Conservation (phyloP, 2,113 vertebrate genomes). For the Elachura formosa region DNA sequence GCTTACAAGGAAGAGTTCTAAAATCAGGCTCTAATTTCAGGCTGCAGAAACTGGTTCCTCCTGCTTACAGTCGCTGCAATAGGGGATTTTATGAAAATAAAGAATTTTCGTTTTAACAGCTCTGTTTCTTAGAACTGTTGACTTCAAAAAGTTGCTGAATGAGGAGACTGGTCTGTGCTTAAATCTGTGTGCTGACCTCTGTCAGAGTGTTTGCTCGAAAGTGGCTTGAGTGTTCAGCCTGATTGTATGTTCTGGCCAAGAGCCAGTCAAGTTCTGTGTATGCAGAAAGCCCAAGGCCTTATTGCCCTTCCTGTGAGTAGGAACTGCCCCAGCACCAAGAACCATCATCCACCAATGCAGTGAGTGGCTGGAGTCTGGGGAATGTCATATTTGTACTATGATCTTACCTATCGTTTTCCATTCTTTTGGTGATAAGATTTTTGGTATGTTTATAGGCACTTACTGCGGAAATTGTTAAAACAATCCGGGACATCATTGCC, state of each 20-base stretch:
- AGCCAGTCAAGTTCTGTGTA: neutral
- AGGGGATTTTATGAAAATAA: neutral
- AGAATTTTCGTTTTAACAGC: neutral
- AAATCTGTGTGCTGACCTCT: neutral
- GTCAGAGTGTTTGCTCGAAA: neutral
- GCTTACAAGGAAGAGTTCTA: neutral
- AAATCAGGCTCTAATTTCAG: neutral
- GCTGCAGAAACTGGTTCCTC: neutral
- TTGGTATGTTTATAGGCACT: slow-evolving; percentile 77
- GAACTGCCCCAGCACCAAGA: neutral
- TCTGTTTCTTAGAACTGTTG: neutral
- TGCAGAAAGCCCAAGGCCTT: neutral
- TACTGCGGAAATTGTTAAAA: slow-evolving; percentile 98
- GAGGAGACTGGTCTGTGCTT: neutral
- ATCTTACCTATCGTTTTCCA: neutral
- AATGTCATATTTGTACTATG: neutral
- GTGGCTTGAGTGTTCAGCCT: neutral
- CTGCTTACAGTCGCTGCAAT: neutral
- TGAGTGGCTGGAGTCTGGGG: neutral
- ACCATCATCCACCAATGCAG: too few species aligned
- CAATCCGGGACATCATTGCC: slow-evolving; percentile 96
- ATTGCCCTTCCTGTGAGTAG: neutral
- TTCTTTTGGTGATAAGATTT: neutral
- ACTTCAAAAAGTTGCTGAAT: neutral
- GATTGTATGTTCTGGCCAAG: neutral